Base-by-base conservation (phyloP, 2,113 vertebrate genomes). In the Ptilorrhoa leucosticta region DNA sequence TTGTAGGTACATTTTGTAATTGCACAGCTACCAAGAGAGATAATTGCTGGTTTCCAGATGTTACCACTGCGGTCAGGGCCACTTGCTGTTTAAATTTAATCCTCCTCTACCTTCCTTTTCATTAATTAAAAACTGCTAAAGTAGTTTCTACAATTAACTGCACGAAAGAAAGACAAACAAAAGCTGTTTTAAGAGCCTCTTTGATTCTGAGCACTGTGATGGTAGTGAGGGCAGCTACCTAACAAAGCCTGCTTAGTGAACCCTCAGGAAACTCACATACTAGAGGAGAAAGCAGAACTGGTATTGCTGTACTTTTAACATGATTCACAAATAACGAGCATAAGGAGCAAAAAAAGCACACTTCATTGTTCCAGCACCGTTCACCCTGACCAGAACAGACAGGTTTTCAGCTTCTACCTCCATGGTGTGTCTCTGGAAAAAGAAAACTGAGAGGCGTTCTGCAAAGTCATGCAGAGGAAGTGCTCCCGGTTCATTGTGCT, bases 51-150 rank as follows among this genome's bases (percentile, higher is more conserved):
- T 84, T 87, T 96, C 48, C 45, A 76, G 65, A 68, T 85, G n/a
- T 72, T 91, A 61, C 40, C 21, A 24, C n/a, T 75, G 42, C 1
- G 15, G 61, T 82, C 77, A 78, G 69, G n/a, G 28, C n/a, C 39
- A 54, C 71, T 93, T 87, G 78, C 57, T 75, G 47, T 79, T 94
- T 87, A 65, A 87, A 76, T 95, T 75, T 51, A 76, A 61, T 89
- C 73, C 15, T 77, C 15, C n/a, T 73, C 17, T 61, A 77, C 14
- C 21, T 89, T 91, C 31, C 35, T 93, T 85, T 79, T 76, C 23
- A 54, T 89, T 72, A 87, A 69, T 89, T 79, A 57, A 89, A 89
- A 84, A 54, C 68, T 72, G 65, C 10, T 8, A 72, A 92, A 60
- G 33, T 75, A 72, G 31, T 83, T 93, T 89, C 45, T 87, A 60